Conservation (phyloP, 2,888 invertebrate genomes). For the Ceriagrion tenellum region DNA sequence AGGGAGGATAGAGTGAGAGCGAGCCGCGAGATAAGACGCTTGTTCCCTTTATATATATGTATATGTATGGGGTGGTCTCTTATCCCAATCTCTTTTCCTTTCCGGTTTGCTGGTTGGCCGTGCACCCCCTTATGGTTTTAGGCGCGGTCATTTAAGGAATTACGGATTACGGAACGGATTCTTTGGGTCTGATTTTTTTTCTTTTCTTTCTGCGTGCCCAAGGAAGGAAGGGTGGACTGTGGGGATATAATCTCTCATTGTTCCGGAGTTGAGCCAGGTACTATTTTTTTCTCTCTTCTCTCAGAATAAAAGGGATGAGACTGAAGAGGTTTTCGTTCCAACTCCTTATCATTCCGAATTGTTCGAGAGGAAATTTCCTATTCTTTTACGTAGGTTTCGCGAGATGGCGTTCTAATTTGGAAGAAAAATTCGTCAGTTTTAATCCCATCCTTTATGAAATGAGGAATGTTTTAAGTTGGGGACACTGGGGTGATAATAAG, state of each 20-base stretch:
- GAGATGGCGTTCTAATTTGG: neutral
- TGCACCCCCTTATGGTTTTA: neutral
- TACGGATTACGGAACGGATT: constrained; percentile 37
- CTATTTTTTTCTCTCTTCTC: neutral
- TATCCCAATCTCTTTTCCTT: neutral
- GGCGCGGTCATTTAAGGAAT: constrained; percentile 25
- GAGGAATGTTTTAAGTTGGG: neutral
- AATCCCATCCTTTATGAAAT: neutral
- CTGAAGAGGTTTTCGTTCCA: neutral
- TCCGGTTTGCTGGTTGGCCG: neutral
- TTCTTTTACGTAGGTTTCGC: neutral
- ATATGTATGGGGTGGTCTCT: neutral
- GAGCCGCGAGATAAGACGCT: neutral
- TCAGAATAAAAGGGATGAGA: neutral
- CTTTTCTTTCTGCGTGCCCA: neutral
- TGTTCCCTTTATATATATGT: neutral
- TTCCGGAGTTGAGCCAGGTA: neutral
- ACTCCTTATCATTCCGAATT: neutral
- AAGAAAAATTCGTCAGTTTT: neutral
- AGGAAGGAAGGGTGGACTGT: neutral
- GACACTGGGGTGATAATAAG: neutral
- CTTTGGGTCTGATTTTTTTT: neutral
- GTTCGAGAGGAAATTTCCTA: neutral
- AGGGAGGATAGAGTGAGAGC: neutral
- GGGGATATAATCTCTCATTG: neutral